Evolutionary conservation across 2,113 vertebrate genomes (phyloP).

Genomic region (Xyliphius kryptos): DNA sequence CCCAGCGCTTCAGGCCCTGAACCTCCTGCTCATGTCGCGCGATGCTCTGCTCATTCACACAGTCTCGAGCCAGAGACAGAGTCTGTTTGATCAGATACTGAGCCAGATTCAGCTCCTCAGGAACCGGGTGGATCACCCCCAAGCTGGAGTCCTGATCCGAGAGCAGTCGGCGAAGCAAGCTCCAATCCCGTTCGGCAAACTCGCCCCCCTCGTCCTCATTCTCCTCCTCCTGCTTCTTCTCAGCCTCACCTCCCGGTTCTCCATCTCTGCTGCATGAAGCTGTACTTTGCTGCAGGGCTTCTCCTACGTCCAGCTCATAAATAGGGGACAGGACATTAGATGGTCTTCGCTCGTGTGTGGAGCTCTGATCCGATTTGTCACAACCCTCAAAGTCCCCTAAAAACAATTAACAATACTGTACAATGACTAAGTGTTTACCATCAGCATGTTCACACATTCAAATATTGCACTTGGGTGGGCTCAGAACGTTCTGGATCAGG

Average conservation of each 20-base stretch:
- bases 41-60: slow-evolving; percentile 74
- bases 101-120: slow-evolving; percentile 94
- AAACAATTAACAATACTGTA: slow-evolving; percentile 99
- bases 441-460: slow-evolving; percentile 22
- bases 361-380: slow-evolving; percentile 94
- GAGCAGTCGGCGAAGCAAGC: slow-evolving; percentile 83
- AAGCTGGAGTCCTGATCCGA: slow-evolving; percentile 85
- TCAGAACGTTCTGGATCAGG: no score
- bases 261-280: slow-evolving; percentile 69
- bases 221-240: slow-evolving; percentile 61
- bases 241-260: slow-evolving; percentile 64
- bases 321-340: slow-evolving; percentile 96
- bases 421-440: slow-evolving; percentile 84
- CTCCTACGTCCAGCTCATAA: slow-evolving; percentile 88
- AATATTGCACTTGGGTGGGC: not conserved
- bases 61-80: slow-evolving; percentile 85
- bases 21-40: slow-evolving; percentile 76
- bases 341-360: slow-evolving; percentile 86
- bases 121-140: slow-evolving; percentile 87
- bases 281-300: slow-evolving; percentile 79
- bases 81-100: slow-evolving; percentile 98
- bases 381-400: slow-evolving; percentile 97
- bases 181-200: slow-evolving; percentile 93
- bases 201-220: slow-evolving; percentile 56
- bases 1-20: slow-evolving; percentile 77